phyloP scores from a whole-genome alignment of 2,797 vertebrate genomes.

The Sebastes aleutianus region DNA sequence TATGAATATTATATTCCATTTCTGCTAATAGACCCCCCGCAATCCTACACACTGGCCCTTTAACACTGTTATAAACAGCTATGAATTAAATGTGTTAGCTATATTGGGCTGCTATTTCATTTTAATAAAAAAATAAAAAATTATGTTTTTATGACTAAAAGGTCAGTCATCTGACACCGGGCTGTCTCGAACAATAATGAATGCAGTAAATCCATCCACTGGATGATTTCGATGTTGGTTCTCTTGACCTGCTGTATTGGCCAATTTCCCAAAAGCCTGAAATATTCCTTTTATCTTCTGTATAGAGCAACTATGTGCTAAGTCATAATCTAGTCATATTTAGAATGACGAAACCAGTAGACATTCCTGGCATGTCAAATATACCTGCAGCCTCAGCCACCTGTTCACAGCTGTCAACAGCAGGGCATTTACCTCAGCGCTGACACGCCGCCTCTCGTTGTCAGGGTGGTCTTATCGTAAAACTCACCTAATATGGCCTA shows the following conservation, averaged over 20 bases:
- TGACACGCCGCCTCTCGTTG: constrained; percentile 54
- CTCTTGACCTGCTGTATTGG: constrained; percentile 20
- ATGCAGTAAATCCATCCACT: background rate
- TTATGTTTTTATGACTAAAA: background rate
- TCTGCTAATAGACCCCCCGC: too few relatives aligned
- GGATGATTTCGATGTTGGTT: background rate
- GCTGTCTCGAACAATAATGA: background rate
- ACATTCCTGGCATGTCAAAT: constrained; percentile 69
- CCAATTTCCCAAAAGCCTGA: constrained; percentile 36
- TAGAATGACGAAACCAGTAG: constrained; percentile 57
- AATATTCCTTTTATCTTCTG: constrained; percentile 30
- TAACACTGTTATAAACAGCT: background rate
- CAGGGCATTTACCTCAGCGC: constrained; percentile 64
- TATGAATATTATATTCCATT: too few relatives aligned
- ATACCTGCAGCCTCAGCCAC: constrained; percentile 66
- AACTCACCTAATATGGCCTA: constrained; percentile 40
- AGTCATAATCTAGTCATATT: constrained; percentile 55
- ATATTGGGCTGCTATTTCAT: background rate
- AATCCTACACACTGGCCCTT: background rate
- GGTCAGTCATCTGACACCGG: background rate
- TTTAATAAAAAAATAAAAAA: background rate
- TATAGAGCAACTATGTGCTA: constrained; percentile 41
- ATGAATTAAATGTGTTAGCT: background rate
- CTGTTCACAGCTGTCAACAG: constrained; percentile 78
- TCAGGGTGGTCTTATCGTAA: constrained; percentile 57